Percentiles rank a stretch among this genome's conserved stretches.
Evolutionary conservation across 2,797 vertebrate genomes (phyloP).

Genomic region (Eulemur albifrons): DNA sequence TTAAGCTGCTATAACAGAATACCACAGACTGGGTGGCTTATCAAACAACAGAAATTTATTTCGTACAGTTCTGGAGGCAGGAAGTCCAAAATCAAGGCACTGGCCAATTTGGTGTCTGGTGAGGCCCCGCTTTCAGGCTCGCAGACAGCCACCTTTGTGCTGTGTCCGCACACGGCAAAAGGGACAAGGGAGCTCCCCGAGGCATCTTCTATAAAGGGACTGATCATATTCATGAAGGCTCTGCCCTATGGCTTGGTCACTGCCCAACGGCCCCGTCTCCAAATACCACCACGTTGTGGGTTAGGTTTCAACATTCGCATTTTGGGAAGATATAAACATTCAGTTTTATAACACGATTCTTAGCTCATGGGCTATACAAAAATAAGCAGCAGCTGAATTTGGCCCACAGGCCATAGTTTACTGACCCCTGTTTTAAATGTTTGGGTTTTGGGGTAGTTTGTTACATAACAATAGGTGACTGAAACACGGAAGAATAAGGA

Average conservation of each 20-base stretch:
- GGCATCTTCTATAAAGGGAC: background rate
- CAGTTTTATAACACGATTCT: background rate
- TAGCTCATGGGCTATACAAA: background rate
- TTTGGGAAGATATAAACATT: background rate
- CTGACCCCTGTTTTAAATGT: background rate
- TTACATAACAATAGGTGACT: background rate
- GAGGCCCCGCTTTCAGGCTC: background rate
- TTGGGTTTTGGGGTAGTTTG: background rate
- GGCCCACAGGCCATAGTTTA: background rate
- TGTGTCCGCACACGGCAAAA: background rate
- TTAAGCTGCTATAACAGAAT: background rate
- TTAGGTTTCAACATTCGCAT: background rate
- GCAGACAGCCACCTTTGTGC: background rate
- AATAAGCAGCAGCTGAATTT: background rate
- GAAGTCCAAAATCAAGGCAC: background rate
- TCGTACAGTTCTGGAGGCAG: background rate
- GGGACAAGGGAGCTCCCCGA: background rate
- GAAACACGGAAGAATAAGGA: background rate
- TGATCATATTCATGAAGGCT: background rate
- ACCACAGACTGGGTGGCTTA: background rate
- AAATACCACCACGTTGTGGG: background rate
- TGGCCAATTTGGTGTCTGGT: background rate
- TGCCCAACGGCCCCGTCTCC: background rate
- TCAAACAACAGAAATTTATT: background rate
- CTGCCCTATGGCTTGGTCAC: no score